A percentile compares a stretch with the other conserved stretches of the same genome.
These are phyloP conservation scores for Darevskia mixta DNA, from an alignment of 2,797 vertebrate genomes.

Conservation along the genomic window DNA sequence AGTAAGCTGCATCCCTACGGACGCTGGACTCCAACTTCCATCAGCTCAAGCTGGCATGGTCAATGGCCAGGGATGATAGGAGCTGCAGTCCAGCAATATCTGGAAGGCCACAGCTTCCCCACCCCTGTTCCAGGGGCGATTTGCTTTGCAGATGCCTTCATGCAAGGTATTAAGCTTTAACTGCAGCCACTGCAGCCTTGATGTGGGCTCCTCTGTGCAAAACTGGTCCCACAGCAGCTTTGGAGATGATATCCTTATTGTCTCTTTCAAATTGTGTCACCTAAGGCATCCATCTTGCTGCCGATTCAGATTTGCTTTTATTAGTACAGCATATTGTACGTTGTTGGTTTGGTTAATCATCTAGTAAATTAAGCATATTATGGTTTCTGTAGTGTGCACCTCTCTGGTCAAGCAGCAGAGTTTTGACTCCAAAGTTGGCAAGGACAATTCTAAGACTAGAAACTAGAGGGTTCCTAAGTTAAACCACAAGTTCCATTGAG, in stretches of 20 bases:
- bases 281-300: neutral
- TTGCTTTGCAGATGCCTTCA: neutral
- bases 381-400: neutral
- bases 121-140: neutral
- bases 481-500: neutral
- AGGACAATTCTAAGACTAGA: neutral
- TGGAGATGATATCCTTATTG: neutral
- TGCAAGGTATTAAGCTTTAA: neutral
- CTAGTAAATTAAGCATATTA: slow-evolving; percentile 19
- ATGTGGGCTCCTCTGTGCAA: neutral
- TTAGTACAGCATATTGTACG: neutral
- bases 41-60: neutral
- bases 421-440: neutral
- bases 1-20: neutral
- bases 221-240: neutral
- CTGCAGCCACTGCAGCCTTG: neutral
- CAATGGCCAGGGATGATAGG: neutral
- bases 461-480: neutral
- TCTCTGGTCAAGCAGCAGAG: slow-evolving; percentile 16
- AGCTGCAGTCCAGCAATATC: neutral
- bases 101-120: neutral
- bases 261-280: neutral
- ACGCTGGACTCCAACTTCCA: neutral
- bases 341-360: slow-evolving; percentile 1
- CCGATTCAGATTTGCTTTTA: slow-evolving; percentile 5